phyloP scores from a whole-genome alignment of 2,797 vertebrate species.

The Salmo trutta region DNA sequence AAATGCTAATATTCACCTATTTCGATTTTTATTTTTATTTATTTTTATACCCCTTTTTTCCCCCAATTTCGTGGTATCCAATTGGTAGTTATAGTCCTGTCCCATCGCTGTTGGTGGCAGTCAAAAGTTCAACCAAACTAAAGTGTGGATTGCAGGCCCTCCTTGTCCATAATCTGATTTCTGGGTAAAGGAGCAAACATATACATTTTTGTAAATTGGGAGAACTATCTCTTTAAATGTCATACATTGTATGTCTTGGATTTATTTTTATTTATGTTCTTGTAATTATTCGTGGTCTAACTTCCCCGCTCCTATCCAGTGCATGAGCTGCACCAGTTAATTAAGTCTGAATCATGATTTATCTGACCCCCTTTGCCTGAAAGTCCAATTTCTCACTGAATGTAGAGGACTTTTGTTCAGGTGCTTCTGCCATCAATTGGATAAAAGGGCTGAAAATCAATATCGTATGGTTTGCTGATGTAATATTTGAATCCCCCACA shows the following conservation, averaged over 20 bases:
- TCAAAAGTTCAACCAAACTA: not conserved
- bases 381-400: not conserved
- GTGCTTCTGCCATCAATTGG: no score
- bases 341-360: not conserved
- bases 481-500: not conserved
- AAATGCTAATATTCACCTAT: not conserved
- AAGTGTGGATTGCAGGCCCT: not conserved
- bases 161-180: not conserved
- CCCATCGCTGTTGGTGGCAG: not conserved
- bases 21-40: no score
- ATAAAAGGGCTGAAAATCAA: not conserved
- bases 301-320: not conserved
- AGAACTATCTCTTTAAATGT: not conserved
- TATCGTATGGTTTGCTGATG: not conserved
- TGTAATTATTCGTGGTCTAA: not conserved
- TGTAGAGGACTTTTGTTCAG: not conserved
- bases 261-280: not conserved
- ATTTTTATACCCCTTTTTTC: no score
- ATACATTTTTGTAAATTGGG: not conserved
- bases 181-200: not conserved
- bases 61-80: no score
- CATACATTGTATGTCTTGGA: not conserved
- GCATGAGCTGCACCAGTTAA: not conserved
- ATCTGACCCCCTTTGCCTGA: not conserved
- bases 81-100: no score